Base-by-base conservation (phyloP, 1,140 invertebrate species). In the Rhyzopertha dominica region DNA sequence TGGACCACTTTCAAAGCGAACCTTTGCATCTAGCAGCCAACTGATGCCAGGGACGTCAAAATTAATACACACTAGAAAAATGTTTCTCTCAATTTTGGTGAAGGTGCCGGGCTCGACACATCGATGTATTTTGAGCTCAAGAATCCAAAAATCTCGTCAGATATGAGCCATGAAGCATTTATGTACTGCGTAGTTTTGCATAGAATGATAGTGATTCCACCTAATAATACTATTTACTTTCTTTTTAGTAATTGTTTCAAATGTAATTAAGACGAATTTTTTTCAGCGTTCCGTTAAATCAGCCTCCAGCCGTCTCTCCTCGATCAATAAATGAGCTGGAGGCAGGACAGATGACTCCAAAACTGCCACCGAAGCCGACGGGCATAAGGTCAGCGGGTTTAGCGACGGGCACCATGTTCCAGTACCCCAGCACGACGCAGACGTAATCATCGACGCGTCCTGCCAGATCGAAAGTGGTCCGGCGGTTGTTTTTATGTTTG, bases 371-470 rank as follows among this genome's bases (percentile, higher is more conserved):
- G 5, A 54, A 56, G 29, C 62, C 64, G 10, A 55, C 57, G 4
- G 53, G 60, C 3, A n/a, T n/a, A n/a, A 45, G 62, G 20, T 66
- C 64, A 2, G 64, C 64, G 12, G 64, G 59, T 1, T 40, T 56
- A 13, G 35, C 54, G 2, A 49, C 53, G 1, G 63, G 58, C 19
- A 62, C 62, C 23, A 66, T 62, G 61, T 66, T 66, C 43, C 62
- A 61, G 23, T 66, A 66, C 44, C 64, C 64, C 9, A 64, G 53
- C 41, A 66, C 64, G 2, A 63, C 63, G 14, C 54, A 52, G 14
- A 61, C 64, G 12, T 65, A 49, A 53, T 12, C 22, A 47, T 12
- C 44, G 18, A 36, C 13, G 10, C 18, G 42, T 23, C 4, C 19
- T 16, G 10, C 12, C 32, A 3, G 2, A 8, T 20, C 10, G 9